Evolutionary conservation across 2,888 invertebrate genomes (phyloP), one percentile per base, ranked within the genome.

Genomic region (Biston stratarius): DNA sequence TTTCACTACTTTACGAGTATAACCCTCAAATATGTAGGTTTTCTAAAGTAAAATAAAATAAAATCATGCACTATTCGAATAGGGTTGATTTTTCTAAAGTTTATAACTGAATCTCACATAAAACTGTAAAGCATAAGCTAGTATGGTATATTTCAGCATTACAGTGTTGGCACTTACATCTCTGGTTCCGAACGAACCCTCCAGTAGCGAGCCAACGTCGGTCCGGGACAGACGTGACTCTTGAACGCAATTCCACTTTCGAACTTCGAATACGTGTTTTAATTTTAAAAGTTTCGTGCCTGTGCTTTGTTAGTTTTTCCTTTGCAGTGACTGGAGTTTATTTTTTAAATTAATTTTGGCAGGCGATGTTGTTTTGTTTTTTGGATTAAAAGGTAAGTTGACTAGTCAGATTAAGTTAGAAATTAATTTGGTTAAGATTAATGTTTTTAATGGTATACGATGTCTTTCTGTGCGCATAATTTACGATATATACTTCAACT

Each of bases 331-430:
- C 40, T 40, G 6, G 58, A 53, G 48, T 42, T n/a, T 36, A 36
- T 49, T 7, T 61, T 45, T 61, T 48, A 42, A 49, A 49, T 59
- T 42, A 49, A n/a, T 59, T 58, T 66, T 57, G 38, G 48, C 58
- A 24, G 62, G 36, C 34, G 55, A 51, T 60, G 67, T 64, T 56
- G 0, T 61, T 68, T 61, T 51, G 67, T 58, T 59, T 60, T 51
- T 14, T 2, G n/a, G 51, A 56, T 36, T 60, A 63, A 68, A 60
- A 68, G 67, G 67, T 68, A 55, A 63, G 67, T 67, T 56, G 14
- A 44, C n/a, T n/a, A 45, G 44, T 45, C n/a, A n/a, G n/a, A 6
- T 12, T 6, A 8, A 14, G n/a, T 14, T 6, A 45, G 6, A 14
- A 14, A n/a, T n/a, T 44, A 12, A 33, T 59, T 52, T 52, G 34